phyloP scores from a whole-genome alignment of 1,140 invertebrate species.

The Ruditapes philippinarum region DNA sequence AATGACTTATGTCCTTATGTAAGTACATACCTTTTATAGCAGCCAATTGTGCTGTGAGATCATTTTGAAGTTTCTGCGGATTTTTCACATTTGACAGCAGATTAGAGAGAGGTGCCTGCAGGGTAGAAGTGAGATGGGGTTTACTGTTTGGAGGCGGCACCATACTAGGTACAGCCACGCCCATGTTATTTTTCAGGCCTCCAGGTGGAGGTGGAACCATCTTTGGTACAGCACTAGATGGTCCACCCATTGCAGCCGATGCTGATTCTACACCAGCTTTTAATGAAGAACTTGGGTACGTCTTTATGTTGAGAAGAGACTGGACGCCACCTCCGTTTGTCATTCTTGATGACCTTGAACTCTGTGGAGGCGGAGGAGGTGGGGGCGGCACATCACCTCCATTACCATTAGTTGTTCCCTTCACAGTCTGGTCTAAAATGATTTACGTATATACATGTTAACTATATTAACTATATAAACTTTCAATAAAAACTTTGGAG shows the following conservation, averaged over 20 bases:
- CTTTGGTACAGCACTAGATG: background rate
- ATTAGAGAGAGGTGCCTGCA: constrained; percentile 33
- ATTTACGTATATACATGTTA: too few species aligned
- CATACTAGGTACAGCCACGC: background rate
- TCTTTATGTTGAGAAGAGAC: constrained; percentile 32
- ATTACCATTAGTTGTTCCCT: constrained; percentile 15
- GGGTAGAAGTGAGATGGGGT: constrained; percentile 18
- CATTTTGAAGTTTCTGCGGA: constrained; percentile 56
- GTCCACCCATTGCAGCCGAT: background rate
- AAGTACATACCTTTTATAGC: constrained; percentile 66
- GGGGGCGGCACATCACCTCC: constrained; percentile 50
- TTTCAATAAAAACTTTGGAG: too few species aligned
- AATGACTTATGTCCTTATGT: too few species aligned
- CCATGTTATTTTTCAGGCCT: background rate
- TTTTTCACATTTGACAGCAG: constrained; percentile 51
- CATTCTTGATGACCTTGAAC: constrained; percentile 16
- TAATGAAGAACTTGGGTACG: background rate
- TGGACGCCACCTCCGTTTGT: constrained; percentile 40
- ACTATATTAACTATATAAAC: too few species aligned
- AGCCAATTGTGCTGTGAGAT: constrained; percentile 62
- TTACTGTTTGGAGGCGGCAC: background rate
- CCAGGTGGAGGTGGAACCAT: constrained; percentile 12
- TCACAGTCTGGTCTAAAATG: constrained; percentile 2
- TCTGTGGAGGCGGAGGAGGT: constrained; percentile 46
- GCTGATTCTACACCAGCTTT: background rate